Evolutionary conservation across 2,797 vertebrate species (phyloP).

Genomic region (Macropodus opercularis): DNA sequence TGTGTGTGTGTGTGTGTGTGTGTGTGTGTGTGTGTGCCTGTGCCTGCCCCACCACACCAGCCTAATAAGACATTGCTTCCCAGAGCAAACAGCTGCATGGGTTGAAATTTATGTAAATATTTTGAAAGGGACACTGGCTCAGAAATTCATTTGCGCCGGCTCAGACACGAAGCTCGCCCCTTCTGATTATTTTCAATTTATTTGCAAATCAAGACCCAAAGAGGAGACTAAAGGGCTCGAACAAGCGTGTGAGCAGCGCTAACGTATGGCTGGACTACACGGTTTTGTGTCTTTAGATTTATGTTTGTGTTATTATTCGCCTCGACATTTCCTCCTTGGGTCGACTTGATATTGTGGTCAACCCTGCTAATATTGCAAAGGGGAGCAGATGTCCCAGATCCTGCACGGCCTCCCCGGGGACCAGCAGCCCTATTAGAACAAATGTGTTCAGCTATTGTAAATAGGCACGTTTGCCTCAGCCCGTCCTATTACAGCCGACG

Average conservation of each 20-base stretch:
- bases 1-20: no score
- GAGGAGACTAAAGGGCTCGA: conserved; percentile 89
- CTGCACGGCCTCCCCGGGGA: conserved; percentile 92
- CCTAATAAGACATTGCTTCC: conserved; percentile 93
- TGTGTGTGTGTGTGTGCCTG: conserved; percentile 39
- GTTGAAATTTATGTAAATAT: conserved; percentile 99
- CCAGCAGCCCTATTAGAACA: conserved; percentile 99
- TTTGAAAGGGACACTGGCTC: conserved; percentile 97
- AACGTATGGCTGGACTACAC: conserved; percentile 48
- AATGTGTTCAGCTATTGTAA: conserved; percentile 99
- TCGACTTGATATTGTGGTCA: conserved; percentile 83
- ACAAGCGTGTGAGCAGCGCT: conserved; percentile 88
- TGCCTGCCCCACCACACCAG: conserved; percentile 50
- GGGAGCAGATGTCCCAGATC: conserved; percentile 98
- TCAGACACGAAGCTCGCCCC: conserved; percentile 89
- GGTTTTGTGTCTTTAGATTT: conserved; percentile 12
- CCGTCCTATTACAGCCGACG: conserved; percentile 99
- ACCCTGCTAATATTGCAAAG: conserved; percentile 76
- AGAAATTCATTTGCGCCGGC: conserved; percentile 95
- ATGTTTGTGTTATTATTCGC: conserved; percentile 4
- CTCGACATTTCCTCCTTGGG: conserved; percentile 36
- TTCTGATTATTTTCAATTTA: conserved; percentile 99
- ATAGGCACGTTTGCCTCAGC: conserved; percentile 97
- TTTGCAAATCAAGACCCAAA: conserved; percentile 99
- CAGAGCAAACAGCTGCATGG: conserved; percentile 97